A percentile compares a stretch with the other conserved stretches of the same genome.
phyloP scores from a whole-genome alignment of 1,140 invertebrate species.

The Vollenhovia emeryi region DNA sequence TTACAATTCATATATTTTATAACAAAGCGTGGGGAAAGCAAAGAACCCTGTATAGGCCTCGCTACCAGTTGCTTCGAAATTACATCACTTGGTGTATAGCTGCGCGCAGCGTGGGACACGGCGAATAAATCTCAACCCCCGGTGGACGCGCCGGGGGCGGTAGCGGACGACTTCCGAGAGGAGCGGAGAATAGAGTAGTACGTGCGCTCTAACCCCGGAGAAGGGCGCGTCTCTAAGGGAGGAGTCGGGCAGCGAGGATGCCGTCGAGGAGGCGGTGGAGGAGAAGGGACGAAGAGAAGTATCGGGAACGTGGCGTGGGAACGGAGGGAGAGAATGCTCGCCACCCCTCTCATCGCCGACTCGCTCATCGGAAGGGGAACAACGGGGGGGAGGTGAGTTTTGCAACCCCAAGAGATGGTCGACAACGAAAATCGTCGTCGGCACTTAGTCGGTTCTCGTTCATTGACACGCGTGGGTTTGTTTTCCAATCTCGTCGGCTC shows the following conservation, averaged over 20 bases:
- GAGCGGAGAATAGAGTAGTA: constrained; percentile 52
- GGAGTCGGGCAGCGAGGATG: constrained; percentile 63
- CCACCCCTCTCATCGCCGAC: constrained; percentile 56
- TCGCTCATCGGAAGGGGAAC: constrained; percentile 57
- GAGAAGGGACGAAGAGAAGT: constrained; percentile 62
- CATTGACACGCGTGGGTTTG: constrained; percentile 36
- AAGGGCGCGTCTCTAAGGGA: constrained; percentile 61
- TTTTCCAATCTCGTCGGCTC: neutral
- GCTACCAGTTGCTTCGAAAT: constrained; percentile 50
- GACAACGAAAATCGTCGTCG: constrained; percentile 51
- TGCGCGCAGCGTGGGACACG: constrained; percentile 35
- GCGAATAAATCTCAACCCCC: constrained; percentile 49
- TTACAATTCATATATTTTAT: neutral
- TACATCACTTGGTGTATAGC: constrained; percentile 1
- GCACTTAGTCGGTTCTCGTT: constrained; percentile 61
- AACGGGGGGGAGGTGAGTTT: constrained; percentile 68
- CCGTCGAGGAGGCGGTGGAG: constrained; percentile 61
- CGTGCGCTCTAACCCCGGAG: constrained; percentile 37
- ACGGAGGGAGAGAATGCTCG: constrained; percentile 68
- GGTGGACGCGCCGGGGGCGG: constrained; percentile 44
- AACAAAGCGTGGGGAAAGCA: too few species aligned
- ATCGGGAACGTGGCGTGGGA: constrained; percentile 69
- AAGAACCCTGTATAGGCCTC: neutral
- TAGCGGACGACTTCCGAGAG: constrained; percentile 28
- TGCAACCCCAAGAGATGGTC: constrained; percentile 62